Evolutionary conservation across 2,113 vertebrate species (phyloP).

Genomic region (Sylvia atricapilla): DNA sequence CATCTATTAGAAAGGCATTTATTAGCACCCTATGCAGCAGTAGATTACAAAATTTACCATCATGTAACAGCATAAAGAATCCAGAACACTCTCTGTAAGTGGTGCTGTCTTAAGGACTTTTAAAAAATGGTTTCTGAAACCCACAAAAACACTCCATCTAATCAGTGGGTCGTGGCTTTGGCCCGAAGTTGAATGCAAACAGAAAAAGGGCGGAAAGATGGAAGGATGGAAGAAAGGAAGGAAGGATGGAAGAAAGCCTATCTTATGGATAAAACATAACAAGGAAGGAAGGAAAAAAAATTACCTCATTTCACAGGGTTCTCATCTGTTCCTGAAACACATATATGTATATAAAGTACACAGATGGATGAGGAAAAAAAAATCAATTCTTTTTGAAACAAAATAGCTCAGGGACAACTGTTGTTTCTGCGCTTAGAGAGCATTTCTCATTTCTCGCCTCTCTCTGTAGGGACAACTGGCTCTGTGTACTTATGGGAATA

Average conservation of each 20-base stretch:
- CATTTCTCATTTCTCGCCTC: background rate
- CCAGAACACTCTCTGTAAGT: background rate
- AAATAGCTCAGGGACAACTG: background rate
- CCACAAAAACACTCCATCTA: background rate
- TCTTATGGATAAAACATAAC: background rate
- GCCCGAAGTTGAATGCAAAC: background rate
- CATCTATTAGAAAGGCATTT: background rate
- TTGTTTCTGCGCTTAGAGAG: background rate
- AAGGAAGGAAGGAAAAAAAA: background rate
- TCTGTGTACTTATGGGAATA: background rate
- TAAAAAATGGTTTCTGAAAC: background rate
- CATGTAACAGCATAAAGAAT: background rate
- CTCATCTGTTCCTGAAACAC: background rate
- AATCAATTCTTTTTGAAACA: background rate
- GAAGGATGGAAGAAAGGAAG: background rate
- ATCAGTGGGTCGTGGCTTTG: background rate
- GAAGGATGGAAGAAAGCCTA: background rate
- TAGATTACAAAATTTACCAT: background rate
- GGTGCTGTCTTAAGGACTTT: background rate
- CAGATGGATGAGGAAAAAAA: background rate
- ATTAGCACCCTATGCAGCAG: background rate
- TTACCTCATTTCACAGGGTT: background rate
- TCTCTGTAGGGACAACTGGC: background rate
- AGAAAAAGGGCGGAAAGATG: background rate
- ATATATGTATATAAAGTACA: background rate